Evolutionary conservation across 2,797 vertebrate species (phyloP).

Genomic region (Etheostoma nigrum): DNA sequence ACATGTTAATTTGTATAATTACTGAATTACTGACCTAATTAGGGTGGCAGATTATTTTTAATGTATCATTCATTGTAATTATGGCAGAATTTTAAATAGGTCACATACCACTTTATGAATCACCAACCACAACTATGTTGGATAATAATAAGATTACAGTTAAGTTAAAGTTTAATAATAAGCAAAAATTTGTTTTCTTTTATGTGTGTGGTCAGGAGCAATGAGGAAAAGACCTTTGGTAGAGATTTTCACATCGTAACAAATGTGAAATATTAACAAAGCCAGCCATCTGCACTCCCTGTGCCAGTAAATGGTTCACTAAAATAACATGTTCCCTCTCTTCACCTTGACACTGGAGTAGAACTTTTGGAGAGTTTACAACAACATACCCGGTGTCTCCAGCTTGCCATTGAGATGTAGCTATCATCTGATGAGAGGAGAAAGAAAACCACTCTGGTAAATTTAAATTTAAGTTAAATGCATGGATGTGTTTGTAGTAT

Average conservation of each 20-base stretch:
- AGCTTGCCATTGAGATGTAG: constrained; percentile 91
- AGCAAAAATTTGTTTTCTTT: too few relatives aligned
- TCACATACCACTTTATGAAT: neutral
- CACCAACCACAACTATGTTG: neutral
- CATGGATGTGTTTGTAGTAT: too few relatives aligned
- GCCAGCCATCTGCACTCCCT: neutral
- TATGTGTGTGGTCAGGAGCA: constrained; percentile 7
- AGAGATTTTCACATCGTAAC: neutral
- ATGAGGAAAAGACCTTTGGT: constrained; percentile 13
- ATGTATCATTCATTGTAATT: neutral
- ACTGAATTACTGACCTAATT: neutral
- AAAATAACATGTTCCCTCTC: constrained; percentile 48
- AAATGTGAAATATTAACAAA: constrained; percentile 42
- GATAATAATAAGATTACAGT: too few relatives aligned
- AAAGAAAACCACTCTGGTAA: constrained; percentile 93
- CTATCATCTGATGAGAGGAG: constrained; percentile 96
- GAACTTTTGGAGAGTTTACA: constrained; percentile 99
- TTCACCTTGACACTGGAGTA: constrained; percentile 64
- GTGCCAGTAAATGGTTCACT: constrained; percentile 26
- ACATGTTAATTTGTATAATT: neutral
- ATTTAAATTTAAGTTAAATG: constrained; percentile 32
- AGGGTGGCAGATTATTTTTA: neutral
- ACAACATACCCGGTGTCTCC: constrained; percentile 94
- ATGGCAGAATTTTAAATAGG: neutral
- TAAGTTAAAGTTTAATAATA: too few relatives aligned